phyloP scores from a whole-genome alignment of 2,888 invertebrate species.

The Tanypteryx hageni region DNA sequence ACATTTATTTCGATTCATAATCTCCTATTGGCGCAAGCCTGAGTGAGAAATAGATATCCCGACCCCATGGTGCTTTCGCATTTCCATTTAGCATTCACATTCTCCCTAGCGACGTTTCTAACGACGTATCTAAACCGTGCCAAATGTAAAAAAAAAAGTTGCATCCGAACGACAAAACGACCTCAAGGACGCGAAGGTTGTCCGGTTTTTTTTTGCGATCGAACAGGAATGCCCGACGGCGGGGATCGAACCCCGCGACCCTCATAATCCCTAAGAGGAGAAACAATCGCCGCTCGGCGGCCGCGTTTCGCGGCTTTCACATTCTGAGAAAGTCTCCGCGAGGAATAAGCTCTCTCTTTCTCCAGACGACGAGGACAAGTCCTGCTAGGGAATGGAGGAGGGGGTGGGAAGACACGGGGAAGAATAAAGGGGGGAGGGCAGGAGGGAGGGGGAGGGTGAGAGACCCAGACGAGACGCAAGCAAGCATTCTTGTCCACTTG shows the following conservation, averaged over 20 bases:
- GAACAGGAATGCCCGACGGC: not conserved
- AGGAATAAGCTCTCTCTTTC: not conserved
- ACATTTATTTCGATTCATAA: no score
- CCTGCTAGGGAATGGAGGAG: not conserved
- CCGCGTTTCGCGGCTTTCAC: not conserved
- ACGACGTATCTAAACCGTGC: no score
- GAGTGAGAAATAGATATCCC: no score
- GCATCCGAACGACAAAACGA: no score
- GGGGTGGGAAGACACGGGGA: not conserved
- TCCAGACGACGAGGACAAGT: not conserved
- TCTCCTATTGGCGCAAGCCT: no score
- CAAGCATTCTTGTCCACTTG: slow-evolving; percentile 42
- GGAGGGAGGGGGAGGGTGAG: not conserved
- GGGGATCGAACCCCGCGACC: not conserved
- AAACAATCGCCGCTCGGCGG: not conserved
- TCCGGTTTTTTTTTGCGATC: not conserved
- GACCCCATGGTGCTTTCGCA: no score
- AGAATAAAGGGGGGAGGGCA: not conserved
- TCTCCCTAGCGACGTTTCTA: no score
- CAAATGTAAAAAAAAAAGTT: no score
- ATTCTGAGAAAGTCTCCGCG: slow-evolving; percentile 21
- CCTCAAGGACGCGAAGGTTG: no score
- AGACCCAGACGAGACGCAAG: not conserved
- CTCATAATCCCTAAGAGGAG: not conserved
- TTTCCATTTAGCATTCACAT: no score